Evolutionary conservation across 30 jellyfish, hydroid and myxozoan species (phyloP), one percentile per base, ranked within the genome.

Genomic region (Mastigias papua): DNA sequence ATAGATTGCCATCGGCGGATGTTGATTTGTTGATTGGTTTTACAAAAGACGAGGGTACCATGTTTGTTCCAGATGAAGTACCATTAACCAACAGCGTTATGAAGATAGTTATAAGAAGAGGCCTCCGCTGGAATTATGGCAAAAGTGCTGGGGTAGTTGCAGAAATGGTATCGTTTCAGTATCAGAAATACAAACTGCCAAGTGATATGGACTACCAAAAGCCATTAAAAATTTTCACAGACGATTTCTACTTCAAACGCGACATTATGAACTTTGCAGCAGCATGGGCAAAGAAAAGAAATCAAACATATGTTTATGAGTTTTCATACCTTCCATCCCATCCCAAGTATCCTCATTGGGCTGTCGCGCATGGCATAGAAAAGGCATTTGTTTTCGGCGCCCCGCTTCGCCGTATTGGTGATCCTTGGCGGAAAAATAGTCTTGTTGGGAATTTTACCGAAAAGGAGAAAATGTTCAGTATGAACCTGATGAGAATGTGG

Each of bases 401-500:
- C 2, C 86, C 86, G 26, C 50, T 75, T 15, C 34, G 31, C n/a
- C 27, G 20, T 1, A 0, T 57, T 15, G 28, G 73, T 17, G 86
- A 75, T 75, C 50, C 62, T 11, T 30, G 50, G 80, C 80, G 80
- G 10, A n/a, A 15, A 17, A 69, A 69, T 16, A 3, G 61, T 16
- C 26, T 48, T 4, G 75, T 82, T 6, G 76, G 57, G 22, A 82
- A 82, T 6, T 62, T 42, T 67, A 82, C 91, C 0, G 51, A 82
- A 2, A 33, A 29, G 33, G 91, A 82, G 27, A 35, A n/a, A 7
- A 31, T 13, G 6, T 37, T 82, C 77, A 66, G 84, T 25, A n/a
- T 8, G 54, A 68, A 48, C 68, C 26, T 82, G 49, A 82, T 82
- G 91, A 64, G 67, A 49, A 68, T 82, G 91, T 82, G 91, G 91